Conservation (phyloP, 2,113 vertebrate species). For the Trematomus loennbergii region DNA sequence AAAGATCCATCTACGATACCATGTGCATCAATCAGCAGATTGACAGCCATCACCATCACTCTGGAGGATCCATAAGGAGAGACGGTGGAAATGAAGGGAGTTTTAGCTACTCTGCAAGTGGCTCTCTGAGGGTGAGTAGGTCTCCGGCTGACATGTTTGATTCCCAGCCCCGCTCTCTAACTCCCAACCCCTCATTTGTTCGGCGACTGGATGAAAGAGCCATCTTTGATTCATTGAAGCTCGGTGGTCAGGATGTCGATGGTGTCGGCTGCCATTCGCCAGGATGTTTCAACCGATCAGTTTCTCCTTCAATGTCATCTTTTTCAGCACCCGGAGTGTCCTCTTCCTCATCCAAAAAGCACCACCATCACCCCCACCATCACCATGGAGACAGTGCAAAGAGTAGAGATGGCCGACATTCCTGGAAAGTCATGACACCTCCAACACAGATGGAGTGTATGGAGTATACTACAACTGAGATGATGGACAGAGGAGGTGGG, state of each 20-base stretch:
- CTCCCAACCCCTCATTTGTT: slow-evolving; percentile 85
- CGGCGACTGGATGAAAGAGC: slow-evolving; percentile 93
- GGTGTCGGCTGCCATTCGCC: slow-evolving; percentile 82
- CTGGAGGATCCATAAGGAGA: slow-evolving; percentile 86
- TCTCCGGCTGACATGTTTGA: slow-evolving; percentile 85
- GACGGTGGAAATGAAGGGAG: slow-evolving; percentile 80
- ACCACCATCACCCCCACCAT: slow-evolving; percentile 75
- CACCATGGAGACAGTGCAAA: slow-evolving; percentile 78
- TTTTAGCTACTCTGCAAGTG: slow-evolving; percentile 72
- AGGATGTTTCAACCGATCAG: slow-evolving; percentile 78
- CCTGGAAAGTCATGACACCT: slow-evolving; percentile 92
- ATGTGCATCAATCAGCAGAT: slow-evolving; percentile 99
- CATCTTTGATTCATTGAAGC: slow-evolving; percentile 94
- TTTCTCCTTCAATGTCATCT: slow-evolving; percentile 82
- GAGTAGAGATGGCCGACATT: slow-evolving; percentile 85
- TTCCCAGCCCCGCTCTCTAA: slow-evolving; percentile 85
- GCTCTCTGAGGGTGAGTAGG: slow-evolving; percentile 79
- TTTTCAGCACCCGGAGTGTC: slow-evolving; percentile 82
- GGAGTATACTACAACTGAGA: slow-evolving; percentile 78
- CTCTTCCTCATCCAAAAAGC: slow-evolving; percentile 82
- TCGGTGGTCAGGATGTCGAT: slow-evolving; percentile 88
- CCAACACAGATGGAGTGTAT: slow-evolving; percentile 89
- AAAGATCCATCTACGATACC: slow-evolving; percentile 97
- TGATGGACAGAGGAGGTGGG: slow-evolving; percentile 76
- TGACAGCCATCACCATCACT: slow-evolving; percentile 84